Base-by-base conservation (phyloP, 2,113 vertebrate genomes). In the Rostratula benghalensis region DNA sequence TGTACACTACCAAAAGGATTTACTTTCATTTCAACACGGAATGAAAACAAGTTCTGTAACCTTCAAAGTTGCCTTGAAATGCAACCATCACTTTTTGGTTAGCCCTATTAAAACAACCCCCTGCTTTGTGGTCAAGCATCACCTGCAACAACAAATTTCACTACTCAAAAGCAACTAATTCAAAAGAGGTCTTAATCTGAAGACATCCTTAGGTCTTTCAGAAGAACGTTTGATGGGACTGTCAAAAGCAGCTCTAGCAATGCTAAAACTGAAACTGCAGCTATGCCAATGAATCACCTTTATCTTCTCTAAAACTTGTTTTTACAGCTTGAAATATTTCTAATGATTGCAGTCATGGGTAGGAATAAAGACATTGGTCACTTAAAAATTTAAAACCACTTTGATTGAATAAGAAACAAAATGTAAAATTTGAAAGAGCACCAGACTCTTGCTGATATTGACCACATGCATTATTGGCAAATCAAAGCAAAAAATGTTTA, bases 31-130 rank as follows among this genome's bases (percentile, higher is more conserved):
- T 51, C 56, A 73, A 39, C 11, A 41, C 0, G 11, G 45, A 94
- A 89, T 23, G 27, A 78, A 95, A 95, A 41, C 18, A 94, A 92
- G 87, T 89, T 81, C 57, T 89, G 48, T 79, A 96, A 93, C 43
- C 43, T 84, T 82, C 35, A 57, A 89, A 82, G 35, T 4, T 39
- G 37, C 20, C 27, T 35, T 80, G 56, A 83, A 79, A 71, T 28
- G 3, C 28, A 89, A 94, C 27, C 35, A 87, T 33, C 33, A 61
- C 21, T 41, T 91, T 85, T 91, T 85, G 37, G 19, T 82, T 61
- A 87, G 56, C 8, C 12, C 10, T 73, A 27, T 18, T 45, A 37
- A 94, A 93, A 78, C 24, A 91, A n/a, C 9, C 13, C n/a, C 89
- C 50, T 31, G 21, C 39, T 75, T 51, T 46, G 78, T 23, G 17